Evolutionary conservation across 2,888 invertebrate species (phyloP), one percentile per base, ranked within the genome.

Genomic region (Bursaphelenchus okinawaensis): DNA sequence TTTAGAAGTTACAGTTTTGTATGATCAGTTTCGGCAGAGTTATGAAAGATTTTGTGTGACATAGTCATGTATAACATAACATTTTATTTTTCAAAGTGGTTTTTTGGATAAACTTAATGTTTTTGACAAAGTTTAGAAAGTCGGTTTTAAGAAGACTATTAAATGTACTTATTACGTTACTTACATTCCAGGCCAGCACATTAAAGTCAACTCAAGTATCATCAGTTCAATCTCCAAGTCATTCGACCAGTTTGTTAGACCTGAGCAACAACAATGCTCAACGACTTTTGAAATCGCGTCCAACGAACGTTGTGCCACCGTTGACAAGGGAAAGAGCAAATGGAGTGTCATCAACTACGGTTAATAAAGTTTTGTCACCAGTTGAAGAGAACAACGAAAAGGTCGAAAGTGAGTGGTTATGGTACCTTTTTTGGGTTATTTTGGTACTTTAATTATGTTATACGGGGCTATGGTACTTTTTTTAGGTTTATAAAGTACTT

Each of bases 181-280:
- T n/a, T n/a, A n/a, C n/a, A n/a, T n/a, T n/a, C n/a, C n/a, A n/a
- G n/a, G n/a, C n/a, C n/a, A n/a, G n/a, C n/a, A n/a, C n/a, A n/a
- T n/a, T n/a, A n/a, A n/a, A n/a, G n/a, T n/a, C n/a, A n/a, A n/a
- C n/a, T n/a, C n/a, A n/a, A n/a, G n/a, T n/a, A n/a, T n/a, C n/a
- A n/a, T 40, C 40, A 40, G n/a, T 22, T 20, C 12, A 23, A 56
- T 12, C 24, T 16, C 26, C 20, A 52, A 20, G n/a, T 12, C 20
- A 52, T 12, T 52, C 52, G 22, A 20, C 52, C 20, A 23, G 52
- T 19, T 19, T 56, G 23, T 24, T 56, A 26, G 56, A 56, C 6
- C 6, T 56, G 22, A 56, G 56, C 29, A 56, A 56, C 56, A 56
- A 56, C 56, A 56, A 56, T 26, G 16, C 26, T 26, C 12, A 2